Percentiles rank a stretch among this genome's conserved stretches.
Evolutionary conservation across 2,888 invertebrate genomes (phyloP).

Genomic region (Chaetogeoica ovagalla): DNA sequence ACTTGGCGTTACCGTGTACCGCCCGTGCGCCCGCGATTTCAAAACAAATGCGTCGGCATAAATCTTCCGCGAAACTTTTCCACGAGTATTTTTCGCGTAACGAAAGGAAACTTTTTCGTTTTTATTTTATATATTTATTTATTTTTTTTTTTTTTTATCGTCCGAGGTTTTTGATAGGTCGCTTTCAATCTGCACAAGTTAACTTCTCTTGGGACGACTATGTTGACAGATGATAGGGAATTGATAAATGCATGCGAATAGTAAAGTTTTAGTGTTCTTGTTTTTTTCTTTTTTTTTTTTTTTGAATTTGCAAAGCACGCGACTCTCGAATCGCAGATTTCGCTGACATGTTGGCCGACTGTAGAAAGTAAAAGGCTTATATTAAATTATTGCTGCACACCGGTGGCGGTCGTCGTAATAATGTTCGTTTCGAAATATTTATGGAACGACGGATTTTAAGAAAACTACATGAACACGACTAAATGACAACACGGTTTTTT

Average conservation of each 20-base stretch:
- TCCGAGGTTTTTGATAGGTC: slow-evolving; percentile 46
- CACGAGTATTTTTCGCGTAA: slow-evolving; percentile 11
- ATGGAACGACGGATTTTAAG: not conserved
- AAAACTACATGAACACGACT: no score
- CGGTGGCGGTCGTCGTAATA: no score
- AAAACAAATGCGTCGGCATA: slow-evolving; percentile 35
- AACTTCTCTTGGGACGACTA: slow-evolving; percentile 46
- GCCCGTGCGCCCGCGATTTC: not conserved
- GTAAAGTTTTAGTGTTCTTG: slow-evolving; percentile 35
- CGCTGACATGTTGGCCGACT: not conserved
- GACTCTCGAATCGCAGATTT: slow-evolving; percentile 6
- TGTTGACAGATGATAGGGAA: slow-evolving; percentile 44
- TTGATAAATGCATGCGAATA: slow-evolving; percentile 41
- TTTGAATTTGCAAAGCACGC: not conserved
- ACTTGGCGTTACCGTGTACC: no score
- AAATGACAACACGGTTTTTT: no score
- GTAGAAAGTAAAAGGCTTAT: slow-evolving; percentile 3
- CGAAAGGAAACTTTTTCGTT: slow-evolving; percentile 28
- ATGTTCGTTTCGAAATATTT: not conserved
- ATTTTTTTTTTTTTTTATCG: no score
- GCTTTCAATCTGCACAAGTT: slow-evolving; percentile 47
- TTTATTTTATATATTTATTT: no score
- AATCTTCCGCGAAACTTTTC: slow-evolving; percentile 38
- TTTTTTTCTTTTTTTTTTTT: not conserved
- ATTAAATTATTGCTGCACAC: not conserved